phyloP scores from a whole-genome alignment of 30 jellyfish, hydroid and myxozoan genomes.

The Hydractinia echinata region DNA sequence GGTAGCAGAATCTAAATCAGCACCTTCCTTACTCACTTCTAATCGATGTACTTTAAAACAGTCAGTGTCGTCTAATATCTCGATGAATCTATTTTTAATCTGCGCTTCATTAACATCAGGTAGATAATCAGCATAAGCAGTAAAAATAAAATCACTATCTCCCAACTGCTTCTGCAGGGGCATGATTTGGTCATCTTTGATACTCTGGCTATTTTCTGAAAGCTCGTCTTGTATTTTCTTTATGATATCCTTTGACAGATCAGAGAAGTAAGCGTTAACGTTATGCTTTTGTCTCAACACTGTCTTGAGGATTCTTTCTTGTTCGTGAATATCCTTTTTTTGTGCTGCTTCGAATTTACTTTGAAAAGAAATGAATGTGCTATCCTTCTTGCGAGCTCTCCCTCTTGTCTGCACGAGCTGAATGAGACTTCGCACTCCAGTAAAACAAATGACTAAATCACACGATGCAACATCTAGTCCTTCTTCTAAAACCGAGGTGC shows the following conservation, averaged over 20 bases:
- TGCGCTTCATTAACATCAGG: too few species aligned
- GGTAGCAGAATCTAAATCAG: constrained; percentile 37
- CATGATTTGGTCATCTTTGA: neutral
- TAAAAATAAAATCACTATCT: constrained; percentile 16
- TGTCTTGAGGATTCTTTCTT: constrained; percentile 35
- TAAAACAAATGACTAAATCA: constrained; percentile 60
- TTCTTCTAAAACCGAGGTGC: constrained; percentile 83
- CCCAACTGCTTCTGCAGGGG: neutral
- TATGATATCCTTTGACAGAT: constrained; percentile 35
- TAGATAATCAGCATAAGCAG: neutral
- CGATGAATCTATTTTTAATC: constrained; percentile 30
- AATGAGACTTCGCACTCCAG: constrained; percentile 41
- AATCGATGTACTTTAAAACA: constrained; percentile 42
- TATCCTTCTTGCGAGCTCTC: constrained; percentile 52
- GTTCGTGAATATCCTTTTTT: constrained; percentile 29
- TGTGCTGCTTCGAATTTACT: constrained; percentile 17
- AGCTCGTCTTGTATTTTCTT: constrained; percentile 20
- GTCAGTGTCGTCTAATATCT: constrained; percentile 37
- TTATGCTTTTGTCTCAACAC: constrained; percentile 39
- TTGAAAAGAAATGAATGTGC: constrained; percentile 43
- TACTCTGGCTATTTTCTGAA: neutral
- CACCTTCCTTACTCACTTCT: constrained; percentile 9
- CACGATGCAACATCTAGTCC: constrained; percentile 74
- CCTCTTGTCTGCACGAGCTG: constrained; percentile 67
- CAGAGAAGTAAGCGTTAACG: constrained; percentile 29